Evolutionary conservation across 2,113 vertebrate species (phyloP).

Genomic region (Beaufortia kweichowensis): DNA sequence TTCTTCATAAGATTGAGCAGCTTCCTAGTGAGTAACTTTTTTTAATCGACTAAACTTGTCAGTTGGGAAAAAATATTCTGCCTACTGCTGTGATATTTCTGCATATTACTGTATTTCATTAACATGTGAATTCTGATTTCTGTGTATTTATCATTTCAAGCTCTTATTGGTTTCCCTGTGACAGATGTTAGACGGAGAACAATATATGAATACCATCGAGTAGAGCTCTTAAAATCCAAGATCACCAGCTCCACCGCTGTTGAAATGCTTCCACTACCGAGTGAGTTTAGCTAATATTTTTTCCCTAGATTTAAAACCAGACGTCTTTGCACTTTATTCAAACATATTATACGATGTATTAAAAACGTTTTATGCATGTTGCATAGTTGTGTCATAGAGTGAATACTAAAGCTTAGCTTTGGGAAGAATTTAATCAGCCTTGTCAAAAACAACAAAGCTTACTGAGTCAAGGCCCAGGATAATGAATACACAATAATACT

Average conservation of each 20-base stretch:
- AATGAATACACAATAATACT: too few relatives aligned
- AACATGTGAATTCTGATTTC: neutral
- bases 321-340: too few relatives aligned
- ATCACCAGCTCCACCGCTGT: slow-evolving; percentile 85
- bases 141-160: neutral
- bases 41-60: neutral
- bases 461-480: too few relatives aligned
- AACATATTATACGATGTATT: too few relatives aligned
- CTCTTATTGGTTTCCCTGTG: slow-evolving; percentile 20
- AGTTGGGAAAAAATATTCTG: neutral
- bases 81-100: neutral
- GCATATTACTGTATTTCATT: neutral
- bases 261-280: slow-evolving; percentile 91
- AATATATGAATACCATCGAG: slow-evolving; percentile 96
- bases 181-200: slow-evolving; percentile 93
- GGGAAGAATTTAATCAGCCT: too few relatives aligned
- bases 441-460: too few relatives aligned
- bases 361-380: too few relatives aligned
- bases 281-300: slow-evolving; percentile 72
- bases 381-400: too few relatives aligned
- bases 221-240: slow-evolving; percentile 89
- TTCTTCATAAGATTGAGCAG: slow-evolving; percentile 90
- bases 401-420: too few relatives aligned
- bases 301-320: too few relatives aligned
- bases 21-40: slow-evolving; percentile 84